A percentile compares a stretch with the other conserved stretches of the same genome.
Conservation (phyloP, 2,888 invertebrate species). For the Platypus cylindrus region DNA sequence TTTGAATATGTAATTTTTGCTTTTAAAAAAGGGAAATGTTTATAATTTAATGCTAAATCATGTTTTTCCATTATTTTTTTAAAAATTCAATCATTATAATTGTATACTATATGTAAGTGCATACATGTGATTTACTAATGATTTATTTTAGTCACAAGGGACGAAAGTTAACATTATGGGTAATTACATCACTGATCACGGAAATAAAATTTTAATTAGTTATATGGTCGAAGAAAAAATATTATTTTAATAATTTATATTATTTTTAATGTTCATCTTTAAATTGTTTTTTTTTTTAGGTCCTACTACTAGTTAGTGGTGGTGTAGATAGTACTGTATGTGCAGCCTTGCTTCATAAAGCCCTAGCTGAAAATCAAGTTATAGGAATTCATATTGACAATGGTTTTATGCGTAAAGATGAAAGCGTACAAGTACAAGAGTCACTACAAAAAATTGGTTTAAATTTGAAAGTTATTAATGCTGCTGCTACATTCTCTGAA, state of each 20-base stretch:
- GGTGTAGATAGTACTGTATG: slow-evolving; percentile 99
- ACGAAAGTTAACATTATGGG: too few species aligned
- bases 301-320: slow-evolving; percentile 83
- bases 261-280: background rate
- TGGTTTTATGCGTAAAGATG: slow-evolving; percentile 96
- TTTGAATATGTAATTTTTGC: too few species aligned
- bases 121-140: too few species aligned
- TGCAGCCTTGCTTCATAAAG: slow-evolving; percentile 85
- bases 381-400: slow-evolving; percentile 97
- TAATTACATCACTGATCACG: too few species aligned
- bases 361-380: slow-evolving; percentile 78
- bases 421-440: slow-evolving; percentile 48
- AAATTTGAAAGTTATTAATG: slow-evolving; percentile 52
- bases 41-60: too few species aligned
- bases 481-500: slow-evolving; percentile 58
- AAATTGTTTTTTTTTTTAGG: slow-evolving; percentile 30
- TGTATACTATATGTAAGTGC: too few species aligned
- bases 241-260: background rate
- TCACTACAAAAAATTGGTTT: slow-evolving; percentile 26
- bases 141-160: too few species aligned
- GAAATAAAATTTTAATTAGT: too few species aligned
- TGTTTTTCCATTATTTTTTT: too few species aligned
- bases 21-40: too few species aligned
- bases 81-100: too few species aligned
- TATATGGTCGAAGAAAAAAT: background rate